Evolutionary conservation across 2,797 vertebrate species (phyloP).

Genomic region (Lepidocolaptes lacrymiger): DNA sequence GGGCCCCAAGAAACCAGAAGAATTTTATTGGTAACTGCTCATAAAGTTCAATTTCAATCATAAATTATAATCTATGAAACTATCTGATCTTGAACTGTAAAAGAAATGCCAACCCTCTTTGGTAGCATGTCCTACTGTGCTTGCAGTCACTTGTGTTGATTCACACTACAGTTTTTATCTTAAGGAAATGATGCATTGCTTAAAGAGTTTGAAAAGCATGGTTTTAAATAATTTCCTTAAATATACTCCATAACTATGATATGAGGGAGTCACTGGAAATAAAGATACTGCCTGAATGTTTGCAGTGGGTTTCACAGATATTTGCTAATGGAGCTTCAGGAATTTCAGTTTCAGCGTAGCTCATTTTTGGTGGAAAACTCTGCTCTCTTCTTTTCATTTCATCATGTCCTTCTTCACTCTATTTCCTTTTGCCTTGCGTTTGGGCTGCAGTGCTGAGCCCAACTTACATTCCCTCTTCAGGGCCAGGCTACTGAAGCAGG

Average conservation of each 20-base stretch:
- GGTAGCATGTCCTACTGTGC: background rate
- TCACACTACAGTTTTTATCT: background rate
- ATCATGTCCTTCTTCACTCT: background rate
- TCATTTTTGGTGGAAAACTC: background rate
- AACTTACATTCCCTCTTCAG: background rate
- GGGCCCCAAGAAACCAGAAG: background rate
- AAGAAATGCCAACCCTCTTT: background rate
- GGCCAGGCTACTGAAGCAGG: background rate
- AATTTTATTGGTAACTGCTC: background rate
- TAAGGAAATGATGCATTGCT: background rate
- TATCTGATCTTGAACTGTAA: background rate
- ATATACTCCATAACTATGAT: background rate
- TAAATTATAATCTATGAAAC: background rate
- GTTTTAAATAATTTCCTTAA: background rate
- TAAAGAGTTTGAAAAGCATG: background rate
- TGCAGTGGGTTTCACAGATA: background rate
- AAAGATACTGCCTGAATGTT: background rate
- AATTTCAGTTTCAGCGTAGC: background rate
- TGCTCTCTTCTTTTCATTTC: background rate
- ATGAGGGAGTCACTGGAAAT: background rate
- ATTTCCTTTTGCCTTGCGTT: background rate
- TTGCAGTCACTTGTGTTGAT: background rate
- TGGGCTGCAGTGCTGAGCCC: background rate
- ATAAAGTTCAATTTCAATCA: background rate
- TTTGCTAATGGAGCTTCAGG: background rate